These are phyloP conservation scores for Ctena decussata DNA, from an alignment of 2,888 invertebrate species.

Conservation along the genomic window DNA sequence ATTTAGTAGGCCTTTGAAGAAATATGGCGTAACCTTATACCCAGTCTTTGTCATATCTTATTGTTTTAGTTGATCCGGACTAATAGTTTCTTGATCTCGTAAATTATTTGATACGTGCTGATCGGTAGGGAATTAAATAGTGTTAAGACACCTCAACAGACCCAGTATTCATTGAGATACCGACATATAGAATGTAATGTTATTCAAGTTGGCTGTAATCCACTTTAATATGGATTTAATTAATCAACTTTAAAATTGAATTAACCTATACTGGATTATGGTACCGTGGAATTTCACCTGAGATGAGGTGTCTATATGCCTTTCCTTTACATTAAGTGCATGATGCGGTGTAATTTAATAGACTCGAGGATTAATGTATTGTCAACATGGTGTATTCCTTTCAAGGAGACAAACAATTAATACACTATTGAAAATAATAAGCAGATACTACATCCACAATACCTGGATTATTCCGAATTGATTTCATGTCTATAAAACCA, in stretches of 20 bases:
- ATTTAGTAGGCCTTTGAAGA: too few species aligned
- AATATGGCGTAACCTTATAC: slow-evolving; percentile 1
- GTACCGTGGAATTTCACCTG: neutral
- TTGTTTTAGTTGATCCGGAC: neutral
- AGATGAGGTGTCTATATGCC: too few species aligned
- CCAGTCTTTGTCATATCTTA: neutral
- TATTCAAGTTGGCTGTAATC: slow-evolving; percentile 1
- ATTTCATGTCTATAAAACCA: slow-evolving; percentile 11
- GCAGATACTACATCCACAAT: neutral
- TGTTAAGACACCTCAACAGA: neutral
- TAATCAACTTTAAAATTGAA: slow-evolving; percentile 7
- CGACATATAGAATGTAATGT: neutral
- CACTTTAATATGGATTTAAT: neutral
- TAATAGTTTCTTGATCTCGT: neutral
- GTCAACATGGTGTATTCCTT: neutral
- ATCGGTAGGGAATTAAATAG: neutral
- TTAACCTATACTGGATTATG: neutral
- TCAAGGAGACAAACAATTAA: neutral
- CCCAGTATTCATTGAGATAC: neutral
- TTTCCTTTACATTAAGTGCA: neutral
- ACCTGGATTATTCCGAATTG: neutral
- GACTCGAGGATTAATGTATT: neutral
- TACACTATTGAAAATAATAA: neutral
- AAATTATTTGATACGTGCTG: neutral
- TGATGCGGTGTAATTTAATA: neutral